Base-by-base conservation (phyloP, 2,888 invertebrate species). In the Tetragonula carbonaria region DNA sequence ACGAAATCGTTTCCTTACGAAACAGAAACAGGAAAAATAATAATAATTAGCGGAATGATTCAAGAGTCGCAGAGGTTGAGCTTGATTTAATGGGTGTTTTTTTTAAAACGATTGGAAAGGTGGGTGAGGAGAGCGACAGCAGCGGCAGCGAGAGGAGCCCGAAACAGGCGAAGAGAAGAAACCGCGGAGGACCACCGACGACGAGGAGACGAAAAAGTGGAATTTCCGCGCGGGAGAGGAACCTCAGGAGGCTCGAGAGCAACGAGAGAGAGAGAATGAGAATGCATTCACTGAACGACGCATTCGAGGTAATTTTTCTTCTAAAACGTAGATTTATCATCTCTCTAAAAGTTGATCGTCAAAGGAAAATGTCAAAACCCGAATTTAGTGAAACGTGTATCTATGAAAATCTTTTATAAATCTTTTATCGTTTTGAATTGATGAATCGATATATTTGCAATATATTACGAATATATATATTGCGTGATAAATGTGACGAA, bases 281-380 rank as follows among this genome's bases (percentile, higher is more conserved):
- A 91, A 98, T 98, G 98, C 98, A 98, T 94, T 97, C 97, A 75
- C 96, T 98, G 80, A 98, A 98, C 94, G 97, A 98, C 93, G 98
- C 98, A 23, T 98, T 98, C 95, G 97, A 98, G 96, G 98, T 97
- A 90, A 89, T 74, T 66, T 74, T 57, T 11, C 18, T n/a, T n/a
- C n/a, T n/a, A 28, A 33, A 33, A 33, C 4, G 28, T 33, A n/a
- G 33, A 71, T 21, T 14, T 16, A 21, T n/a, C 28, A 33, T 3
- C 14, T 6, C 13, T 13, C 6, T 23, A 6, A 70, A 28, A 51
- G 3, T 28, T 28, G 11, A 18, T 28, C 51, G 11, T 38, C 6
- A 38, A 5, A 38, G 38, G 0, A 38, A 38, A 6, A 38, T 38
- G 38, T 45, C 38, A 1, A 45, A 38, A 38, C 38, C 38, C 8